These are phyloP conservation scores for Caenorhabditis sp. DNA, from an alignment of 2,888 invertebrate genomes.

Conservation along the genomic window DNA sequence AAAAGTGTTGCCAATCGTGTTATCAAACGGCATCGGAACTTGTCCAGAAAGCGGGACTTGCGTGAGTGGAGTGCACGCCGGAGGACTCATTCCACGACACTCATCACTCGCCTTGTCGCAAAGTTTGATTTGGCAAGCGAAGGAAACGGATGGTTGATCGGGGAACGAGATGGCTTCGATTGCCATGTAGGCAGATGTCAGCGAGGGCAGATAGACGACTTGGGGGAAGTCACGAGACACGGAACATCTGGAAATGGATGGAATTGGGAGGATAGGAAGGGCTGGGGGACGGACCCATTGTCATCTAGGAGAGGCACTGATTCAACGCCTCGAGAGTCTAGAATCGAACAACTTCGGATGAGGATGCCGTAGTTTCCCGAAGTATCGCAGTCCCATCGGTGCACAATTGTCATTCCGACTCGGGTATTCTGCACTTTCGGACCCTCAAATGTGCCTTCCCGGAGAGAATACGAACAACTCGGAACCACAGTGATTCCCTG, in stretches of 20 bases:
- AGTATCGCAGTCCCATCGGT: slow-evolving; percentile 79
- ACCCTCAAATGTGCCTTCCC: slow-evolving; percentile 74
- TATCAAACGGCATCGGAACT: slow-evolving; percentile 41
- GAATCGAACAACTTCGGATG: slow-evolving; percentile 63
- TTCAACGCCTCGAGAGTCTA: slow-evolving; percentile 65
- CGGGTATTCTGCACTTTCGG: slow-evolving; percentile 63
- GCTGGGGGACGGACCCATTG: slow-evolving; percentile 62
- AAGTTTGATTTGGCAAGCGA: slow-evolving; percentile 80
- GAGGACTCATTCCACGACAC: slow-evolving; percentile 76
- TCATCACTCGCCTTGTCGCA: slow-evolving; percentile 80
- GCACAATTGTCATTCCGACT: slow-evolving; percentile 75
- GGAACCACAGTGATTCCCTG: slow-evolving; percentile 74
- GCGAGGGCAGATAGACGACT: slow-evolving; percentile 73
- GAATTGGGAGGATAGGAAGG: background rate
- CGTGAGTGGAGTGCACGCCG: slow-evolving; percentile 46
- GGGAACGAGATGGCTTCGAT: slow-evolving; percentile 80
- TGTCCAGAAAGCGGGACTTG: slow-evolving; percentile 40
- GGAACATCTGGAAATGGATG: slow-evolving; percentile 70
- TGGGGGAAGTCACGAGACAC: slow-evolving; percentile 75
- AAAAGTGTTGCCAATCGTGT: slow-evolving; percentile 48
- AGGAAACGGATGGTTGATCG: slow-evolving; percentile 75
- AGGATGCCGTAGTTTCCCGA: slow-evolving; percentile 65
- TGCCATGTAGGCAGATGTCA: slow-evolving; percentile 77
- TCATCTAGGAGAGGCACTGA: slow-evolving; percentile 70
- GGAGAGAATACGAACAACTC: slow-evolving; percentile 73